Evolutionary conservation across 2,888 invertebrate genomes (phyloP), one percentile per base, ranked within the genome.

Genomic region (Junonia oenone): DNA sequence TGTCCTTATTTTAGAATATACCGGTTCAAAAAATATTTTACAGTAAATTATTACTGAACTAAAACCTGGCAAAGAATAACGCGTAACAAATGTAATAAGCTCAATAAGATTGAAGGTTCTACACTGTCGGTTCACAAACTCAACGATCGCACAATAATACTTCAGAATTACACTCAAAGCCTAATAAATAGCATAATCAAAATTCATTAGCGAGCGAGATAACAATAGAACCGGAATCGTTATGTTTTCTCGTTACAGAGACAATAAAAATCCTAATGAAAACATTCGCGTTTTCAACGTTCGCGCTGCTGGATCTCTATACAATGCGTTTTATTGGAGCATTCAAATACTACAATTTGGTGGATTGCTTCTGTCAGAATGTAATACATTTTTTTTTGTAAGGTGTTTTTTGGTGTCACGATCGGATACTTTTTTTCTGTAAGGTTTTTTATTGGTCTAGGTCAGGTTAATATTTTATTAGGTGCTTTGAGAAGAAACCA

Each of bases 251-350:
- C 38, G 17, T 43, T 43, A 4, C 13, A 13, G 43, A 43, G 26
- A 43, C 43, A 43, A 40, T 40, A 40, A 26, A 43, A 38, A 43
- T n/a, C n/a, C n/a, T 43, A 43, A 43, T 22, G 26, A 43, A 43
- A 43, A 17, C 43, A 43, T 26, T 26, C 26, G 43, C 13, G 43
- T 26, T 43, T 40, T 19, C 17, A 40, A 19, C 14, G 35, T 40
- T 40, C 11, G 38, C 38, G 38, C 38, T 40, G 38, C 11, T 17
- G 38, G 19, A 8, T 40, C 11, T 40, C 17, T 40, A 11, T 40
- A 40, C 38, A 40, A 19, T 40, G n/a, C 38, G 38, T 40, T 40
- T 40, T 19, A 40, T 40, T 40, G 15, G n/a, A 19, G 17, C 19
- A 19, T 40, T 40, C 17, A 40, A 33, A 33, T 19, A 19, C n/a